Base-by-base conservation (phyloP, 2,888 invertebrate genomes). In the Rotaria magnacalcarata region DNA sequence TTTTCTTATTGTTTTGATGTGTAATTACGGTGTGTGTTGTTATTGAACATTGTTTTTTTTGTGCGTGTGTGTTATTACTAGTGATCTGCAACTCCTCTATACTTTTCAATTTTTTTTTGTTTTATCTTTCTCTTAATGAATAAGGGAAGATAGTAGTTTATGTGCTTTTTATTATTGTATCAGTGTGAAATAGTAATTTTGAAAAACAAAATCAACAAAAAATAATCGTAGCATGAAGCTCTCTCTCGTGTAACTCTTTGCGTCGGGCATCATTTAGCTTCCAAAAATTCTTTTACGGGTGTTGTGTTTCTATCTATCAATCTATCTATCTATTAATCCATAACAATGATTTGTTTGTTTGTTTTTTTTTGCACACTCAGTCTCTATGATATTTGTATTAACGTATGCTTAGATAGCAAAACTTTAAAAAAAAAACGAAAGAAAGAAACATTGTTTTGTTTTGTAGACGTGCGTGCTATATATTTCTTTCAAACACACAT, bases 111-210 rank as follows among this genome's bases (percentile, higher is more conserved):
- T 67, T 34, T 41, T 34, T 14, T 67, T 67, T 67, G 67, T 67
- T 67, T 67, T 67, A 67, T 67, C 67, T 67, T 41, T 19, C 67
- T 67, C 67, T 67, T 67, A 67, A 67, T 67, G 67, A 67, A 67
- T 67, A 67, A 67, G 67, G 34, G 14, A 67, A 67, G 34, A 41
- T 67, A 67, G 67, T 67, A 67, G 67, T 67, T 67, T 34, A 67
- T 67, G 67, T 67, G 67, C 67, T 67, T 67, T 67, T 67, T 67
- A 67, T 67, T 67, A 67, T 67, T 67, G 67, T 67, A 67, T 67
- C 67, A 67, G 67, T 67, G 67, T 67, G 67, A 67, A 67, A 67
- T 67, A 67, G 67, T 67, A 67, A 67, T 67, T 67, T 67, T 67
- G 67, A 34, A 67, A 67, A 27, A 14, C 34, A 56, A 67, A 67